A percentile compares a stretch with the other conserved stretches of the same genome.
phyloP scores from a whole-genome alignment of 2,888 invertebrate species.

The Calameuta filiformis region DNA sequence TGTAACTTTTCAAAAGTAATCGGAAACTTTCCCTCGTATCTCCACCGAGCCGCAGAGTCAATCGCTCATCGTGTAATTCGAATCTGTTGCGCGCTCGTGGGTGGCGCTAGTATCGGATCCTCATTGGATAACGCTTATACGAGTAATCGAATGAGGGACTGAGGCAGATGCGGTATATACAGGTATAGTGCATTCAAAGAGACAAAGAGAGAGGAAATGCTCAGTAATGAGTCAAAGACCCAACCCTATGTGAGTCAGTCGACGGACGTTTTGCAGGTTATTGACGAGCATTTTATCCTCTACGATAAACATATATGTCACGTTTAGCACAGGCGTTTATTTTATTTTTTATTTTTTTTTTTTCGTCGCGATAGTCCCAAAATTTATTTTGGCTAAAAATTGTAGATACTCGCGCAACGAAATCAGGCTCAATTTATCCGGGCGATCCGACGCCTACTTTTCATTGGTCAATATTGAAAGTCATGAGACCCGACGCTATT shows the following conservation, averaged over 20 bases:
- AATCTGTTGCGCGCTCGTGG: background rate
- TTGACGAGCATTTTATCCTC: background rate
- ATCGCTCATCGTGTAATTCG: background rate
- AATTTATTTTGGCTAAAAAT: background rate
- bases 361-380: background rate
- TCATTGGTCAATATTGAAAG: background rate
- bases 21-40: background rate
- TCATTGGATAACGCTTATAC: background rate
- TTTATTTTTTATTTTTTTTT: background rate
- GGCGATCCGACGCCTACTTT: background rate
- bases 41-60: background rate
- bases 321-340: background rate
- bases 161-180: background rate
- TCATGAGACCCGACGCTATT: background rate
- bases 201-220: background rate
- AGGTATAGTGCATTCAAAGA: background rate
- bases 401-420: background rate
- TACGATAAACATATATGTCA: background rate
- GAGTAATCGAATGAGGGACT: background rate
- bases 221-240: slow-evolving; percentile 2
- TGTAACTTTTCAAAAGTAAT: background rate
- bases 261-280: background rate
- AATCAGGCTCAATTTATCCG: background rate
- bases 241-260: background rate
- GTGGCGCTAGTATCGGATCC: background rate